phyloP scores from a whole-genome alignment of 64 coral and sea anemone genomes.

The Cladopsammia gracilis region DNA sequence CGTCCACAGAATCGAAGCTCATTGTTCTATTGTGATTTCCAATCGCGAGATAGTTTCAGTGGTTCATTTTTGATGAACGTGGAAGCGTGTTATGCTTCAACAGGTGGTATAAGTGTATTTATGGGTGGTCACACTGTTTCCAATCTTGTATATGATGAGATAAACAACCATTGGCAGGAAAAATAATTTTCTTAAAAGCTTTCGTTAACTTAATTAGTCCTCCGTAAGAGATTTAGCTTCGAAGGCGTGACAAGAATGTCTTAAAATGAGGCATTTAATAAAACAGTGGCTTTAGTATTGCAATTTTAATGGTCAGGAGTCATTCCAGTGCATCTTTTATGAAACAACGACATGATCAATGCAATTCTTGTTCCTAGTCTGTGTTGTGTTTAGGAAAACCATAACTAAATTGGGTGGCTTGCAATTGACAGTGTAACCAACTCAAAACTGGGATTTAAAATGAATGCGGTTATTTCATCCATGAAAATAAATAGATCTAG shows the following conservation, averaged over 20 bases:
- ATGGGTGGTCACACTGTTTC: constrained; percentile 51
- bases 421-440: no score
- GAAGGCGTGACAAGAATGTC: not conserved
- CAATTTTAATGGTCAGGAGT: no score
- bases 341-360: no score
- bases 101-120: constrained; percentile 28
- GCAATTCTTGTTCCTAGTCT: no score
- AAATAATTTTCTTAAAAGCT: not conserved
- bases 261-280: no score
- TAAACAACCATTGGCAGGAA: not conserved
- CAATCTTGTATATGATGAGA: constrained; percentile 30
- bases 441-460: no score
- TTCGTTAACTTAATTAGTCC: not conserved
- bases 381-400: no score
- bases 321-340: no score
- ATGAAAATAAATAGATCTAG: no score
- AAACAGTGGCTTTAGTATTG: no score
- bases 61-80: not conserved
- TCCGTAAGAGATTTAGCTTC: not conserved
- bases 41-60: not conserved
- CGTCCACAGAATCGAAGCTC: not conserved
- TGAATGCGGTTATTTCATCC: no score
- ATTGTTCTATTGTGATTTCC: constrained; percentile 6
- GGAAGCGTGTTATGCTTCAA: constrained; percentile 6
- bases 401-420: no score